Percentiles rank a stretch among this genome's conserved stretches.
phyloP scores from a whole-genome alignment of 2,113 vertebrate genomes.

The Strix aluco region DNA sequence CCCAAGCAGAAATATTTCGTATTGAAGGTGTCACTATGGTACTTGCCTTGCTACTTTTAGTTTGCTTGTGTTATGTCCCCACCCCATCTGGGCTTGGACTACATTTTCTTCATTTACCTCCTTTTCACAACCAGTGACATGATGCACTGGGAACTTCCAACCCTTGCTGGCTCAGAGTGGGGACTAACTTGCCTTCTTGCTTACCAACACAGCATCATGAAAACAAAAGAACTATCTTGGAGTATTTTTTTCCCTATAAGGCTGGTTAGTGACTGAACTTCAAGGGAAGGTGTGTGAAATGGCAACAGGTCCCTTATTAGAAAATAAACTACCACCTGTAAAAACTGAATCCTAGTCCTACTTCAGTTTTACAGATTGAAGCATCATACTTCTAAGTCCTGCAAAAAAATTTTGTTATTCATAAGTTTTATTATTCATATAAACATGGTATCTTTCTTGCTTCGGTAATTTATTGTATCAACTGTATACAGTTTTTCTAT shows the following conservation, averaged over 20 bases:
- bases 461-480: not conserved
- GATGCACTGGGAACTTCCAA: not conserved
- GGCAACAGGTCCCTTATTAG: not conserved
- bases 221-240: not conserved
- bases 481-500: not conserved
- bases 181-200: not conserved
- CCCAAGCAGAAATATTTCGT: not conserved
- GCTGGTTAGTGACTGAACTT: not conserved
- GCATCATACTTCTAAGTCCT: not conserved
- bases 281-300: not conserved
- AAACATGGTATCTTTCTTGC: not conserved
- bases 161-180: not conserved
- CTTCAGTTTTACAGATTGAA: not conserved
- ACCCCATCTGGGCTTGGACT: not conserved
- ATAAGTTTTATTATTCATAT: not conserved
- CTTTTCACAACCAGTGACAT: not conserved
- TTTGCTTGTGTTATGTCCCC: not conserved
- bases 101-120: not conserved
- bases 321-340: not conserved
- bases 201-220: not conserved
- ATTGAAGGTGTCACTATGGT: not conserved
- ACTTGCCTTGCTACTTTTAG: not conserved
- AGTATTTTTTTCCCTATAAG: not conserved
- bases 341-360: not conserved
- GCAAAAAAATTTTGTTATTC: not conserved